Evolutionary conservation across 2,113 vertebrate genomes (phyloP).

Genomic region (Salvelinus namaycush): DNA sequence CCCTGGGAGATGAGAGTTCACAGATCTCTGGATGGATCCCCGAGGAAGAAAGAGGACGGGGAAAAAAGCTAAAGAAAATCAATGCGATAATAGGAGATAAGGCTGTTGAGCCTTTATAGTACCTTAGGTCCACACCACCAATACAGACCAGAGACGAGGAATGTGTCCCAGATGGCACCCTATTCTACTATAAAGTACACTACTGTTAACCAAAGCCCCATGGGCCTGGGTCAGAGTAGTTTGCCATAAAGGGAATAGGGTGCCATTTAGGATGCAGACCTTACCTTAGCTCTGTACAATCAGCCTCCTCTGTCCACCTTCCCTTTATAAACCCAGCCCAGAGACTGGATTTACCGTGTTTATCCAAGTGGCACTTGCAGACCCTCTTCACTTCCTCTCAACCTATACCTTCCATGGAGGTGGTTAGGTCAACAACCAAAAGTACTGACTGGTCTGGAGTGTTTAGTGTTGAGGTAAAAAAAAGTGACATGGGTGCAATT

Average conservation of each 20-base stretch:
- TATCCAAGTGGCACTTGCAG: constrained; percentile 34
- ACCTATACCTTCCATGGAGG: background rate
- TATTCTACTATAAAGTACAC: background rate
- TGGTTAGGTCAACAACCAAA: constrained; percentile 2
- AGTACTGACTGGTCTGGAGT: background rate
- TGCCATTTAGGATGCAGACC: constrained; percentile 35
- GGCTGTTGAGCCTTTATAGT: constrained; percentile 41
- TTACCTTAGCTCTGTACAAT: constrained; percentile 27
- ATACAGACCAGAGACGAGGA: background rate
- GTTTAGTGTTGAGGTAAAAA: background rate
- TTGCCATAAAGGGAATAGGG: no score
- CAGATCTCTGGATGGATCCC: constrained; percentile 38
- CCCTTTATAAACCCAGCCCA: background rate
- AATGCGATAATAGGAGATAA: constrained; percentile 52
- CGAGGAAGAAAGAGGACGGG: constrained; percentile 20
- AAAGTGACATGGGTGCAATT: background rate
- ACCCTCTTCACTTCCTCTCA: background rate
- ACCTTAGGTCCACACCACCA: constrained; percentile 28
- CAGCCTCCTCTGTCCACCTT: background rate
- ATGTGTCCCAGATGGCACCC: background rate
- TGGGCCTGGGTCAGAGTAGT: no score
- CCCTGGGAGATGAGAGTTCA: constrained; percentile 56
- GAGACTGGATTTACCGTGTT: constrained; percentile 25
- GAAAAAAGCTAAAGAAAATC: background rate
- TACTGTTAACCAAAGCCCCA: no score